Evolutionary conservation across 2,113 vertebrate genomes (phyloP), one percentile per base, ranked within the genome.

Genomic region (Gymnarchus niloticus): DNA sequence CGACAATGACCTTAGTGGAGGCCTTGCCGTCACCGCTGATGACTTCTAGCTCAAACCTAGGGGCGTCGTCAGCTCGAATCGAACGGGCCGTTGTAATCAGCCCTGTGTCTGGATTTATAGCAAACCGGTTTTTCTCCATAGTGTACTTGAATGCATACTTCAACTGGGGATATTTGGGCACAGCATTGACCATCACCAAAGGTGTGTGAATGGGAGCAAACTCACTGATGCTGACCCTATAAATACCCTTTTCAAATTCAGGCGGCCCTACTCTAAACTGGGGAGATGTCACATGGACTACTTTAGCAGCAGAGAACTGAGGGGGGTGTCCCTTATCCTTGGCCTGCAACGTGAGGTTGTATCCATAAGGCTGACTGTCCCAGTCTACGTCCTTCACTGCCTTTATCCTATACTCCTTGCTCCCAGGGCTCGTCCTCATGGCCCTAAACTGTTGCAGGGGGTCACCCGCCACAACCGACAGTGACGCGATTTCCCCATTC

Each of bases 351-450:
- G 98, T 99, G 85, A 99, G 95, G 90, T 99, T 99, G 90, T 96
- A 99, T 89, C 98, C 98, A 86, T 95, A 98, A 33, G 96, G 95
- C 84, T 96, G 96, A 87, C 91, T 96, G 78, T 97, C 96, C 98
- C 98, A 99, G 6, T 99, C 96, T 0, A 99, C 87, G 10, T 89
- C 92, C 87, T 94, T 94, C 0, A 93, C 25, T 0, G 96, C 96
- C 94, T 98, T 99, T 89, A 99, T 95, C 93, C 94, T 97, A 87
- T 97, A 99, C 87, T 99, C 97, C 91, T 96, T 97, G 89, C 98
- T 96, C 4, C 98, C 98, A 0, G 98, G 97, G 85, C 95, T 95
- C 88, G 94, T 95, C 76, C 98, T 95, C 86, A 96, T 92, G 1
- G 96, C 96, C 90, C 93, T 96, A 87, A 99, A 99, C 90, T 97